These are phyloP conservation scores for Ageneiosus marmoratus DNA, from an alignment of 2,113 vertebrate species.

Conservation along the genomic window DNA sequence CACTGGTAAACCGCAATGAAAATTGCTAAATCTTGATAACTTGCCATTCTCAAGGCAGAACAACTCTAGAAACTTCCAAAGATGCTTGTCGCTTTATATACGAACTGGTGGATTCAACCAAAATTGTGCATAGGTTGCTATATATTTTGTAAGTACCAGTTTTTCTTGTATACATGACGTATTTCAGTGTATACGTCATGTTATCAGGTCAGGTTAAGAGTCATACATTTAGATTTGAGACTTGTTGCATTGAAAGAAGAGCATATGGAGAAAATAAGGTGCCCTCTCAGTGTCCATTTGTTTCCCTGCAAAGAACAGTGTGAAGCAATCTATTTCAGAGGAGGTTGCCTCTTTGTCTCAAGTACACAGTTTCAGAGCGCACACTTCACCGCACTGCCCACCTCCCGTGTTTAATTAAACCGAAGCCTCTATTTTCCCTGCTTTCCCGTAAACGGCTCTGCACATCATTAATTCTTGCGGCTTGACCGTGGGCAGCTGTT, in stretches of 20 bases:
- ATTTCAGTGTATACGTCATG: too few species aligned
- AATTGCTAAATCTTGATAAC: too few species aligned
- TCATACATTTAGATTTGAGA: not conserved
- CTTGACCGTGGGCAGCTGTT: constrained; percentile 35
- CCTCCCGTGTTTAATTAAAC: constrained; percentile 50
- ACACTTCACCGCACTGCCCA: constrained; percentile 17
- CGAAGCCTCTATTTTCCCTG: constrained; percentile 37
- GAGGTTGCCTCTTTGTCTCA: constrained; percentile 22
- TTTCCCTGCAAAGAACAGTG: not conserved
- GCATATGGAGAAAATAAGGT: not conserved
- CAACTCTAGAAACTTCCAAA: too few species aligned
- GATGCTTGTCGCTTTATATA: too few species aligned
- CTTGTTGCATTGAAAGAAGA: not conserved
- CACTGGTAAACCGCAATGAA: too few species aligned
- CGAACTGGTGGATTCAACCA: too few species aligned
- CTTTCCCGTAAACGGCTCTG: constrained; percentile 44
- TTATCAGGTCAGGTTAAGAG: not conserved
- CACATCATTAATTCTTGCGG: constrained; percentile 43
- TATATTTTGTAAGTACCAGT: too few species aligned
- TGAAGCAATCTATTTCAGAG: constrained; percentile 24
- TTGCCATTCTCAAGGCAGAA: too few species aligned
- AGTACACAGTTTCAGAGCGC: constrained; percentile 13
- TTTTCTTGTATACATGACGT: too few species aligned
- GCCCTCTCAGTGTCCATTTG: not conserved
- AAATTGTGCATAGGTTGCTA: too few species aligned